Conservation (phyloP, 2,888 invertebrate species). For the Rutpela maculata region DNA sequence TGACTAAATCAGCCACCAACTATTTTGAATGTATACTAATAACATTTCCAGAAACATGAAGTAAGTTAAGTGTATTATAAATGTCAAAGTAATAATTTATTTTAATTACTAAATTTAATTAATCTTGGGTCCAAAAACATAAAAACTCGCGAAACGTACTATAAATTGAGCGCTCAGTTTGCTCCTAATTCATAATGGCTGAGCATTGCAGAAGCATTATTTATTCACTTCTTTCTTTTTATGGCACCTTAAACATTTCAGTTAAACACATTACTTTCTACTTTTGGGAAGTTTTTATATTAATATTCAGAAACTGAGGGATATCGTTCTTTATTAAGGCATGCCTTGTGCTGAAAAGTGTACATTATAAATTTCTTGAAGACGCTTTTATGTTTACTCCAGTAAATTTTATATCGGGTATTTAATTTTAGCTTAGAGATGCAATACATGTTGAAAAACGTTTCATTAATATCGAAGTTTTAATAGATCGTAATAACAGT, state of each 20-base stretch:
- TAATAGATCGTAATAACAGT: not conserved
- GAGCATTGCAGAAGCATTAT: constrained; percentile 17
- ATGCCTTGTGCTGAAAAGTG: constrained; percentile 17
- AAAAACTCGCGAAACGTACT: constrained; percentile 10
- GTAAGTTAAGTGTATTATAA: too few species aligned
- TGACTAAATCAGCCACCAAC: too few species aligned
- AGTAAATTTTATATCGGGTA: constrained; percentile 21
- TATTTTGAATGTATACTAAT: too few species aligned
- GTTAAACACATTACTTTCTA: constrained; percentile 30
- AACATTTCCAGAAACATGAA: too few species aligned
- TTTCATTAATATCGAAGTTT: not conserved
- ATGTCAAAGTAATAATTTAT: too few species aligned
- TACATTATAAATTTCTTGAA: constrained; percentile 6
- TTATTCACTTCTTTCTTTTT: constrained; percentile 28
- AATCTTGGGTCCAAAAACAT: not conserved
- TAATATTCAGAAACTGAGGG: constrained; percentile 25
- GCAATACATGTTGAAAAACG: not conserved
- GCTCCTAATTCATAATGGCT: constrained; percentile 19
- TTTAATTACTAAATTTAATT: not conserved
- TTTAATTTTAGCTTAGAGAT: not conserved
- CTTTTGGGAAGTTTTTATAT: constrained; percentile 25
- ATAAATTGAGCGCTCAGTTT: constrained; percentile 7
- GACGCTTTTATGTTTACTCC: constrained; percentile 28
- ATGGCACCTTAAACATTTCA: constrained; percentile 25
- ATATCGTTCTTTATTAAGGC: constrained; percentile 28